Evolutionary conservation across 2,888 invertebrate species (phyloP), one percentile per base, ranked within the genome.

Genomic region (Salticus scenicus): DNA sequence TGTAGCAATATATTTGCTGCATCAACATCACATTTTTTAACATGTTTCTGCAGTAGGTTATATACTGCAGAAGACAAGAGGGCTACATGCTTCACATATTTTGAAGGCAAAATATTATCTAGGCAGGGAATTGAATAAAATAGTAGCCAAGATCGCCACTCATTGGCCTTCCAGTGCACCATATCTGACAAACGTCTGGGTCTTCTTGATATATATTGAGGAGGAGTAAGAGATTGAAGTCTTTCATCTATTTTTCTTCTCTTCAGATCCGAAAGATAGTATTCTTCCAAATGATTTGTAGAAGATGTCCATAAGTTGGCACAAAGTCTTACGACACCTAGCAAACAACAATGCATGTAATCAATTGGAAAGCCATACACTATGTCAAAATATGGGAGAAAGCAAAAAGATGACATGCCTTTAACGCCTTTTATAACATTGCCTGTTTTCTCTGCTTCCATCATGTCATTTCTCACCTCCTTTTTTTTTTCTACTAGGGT

Each of bases 91-190:
- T 64, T 64, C n/a, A 64, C n/a, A 64, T 64, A 64, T 64, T 64
- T 64, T 64, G 10, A n/a, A 64, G 64, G 64, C 27, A 24, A 24
- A 64, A 20, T n/a, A 20, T n/a, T n/a, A 20, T 64, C 27, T 10
- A 64, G 20, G 27, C n/a, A 10, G n/a, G 27, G 20, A 64, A 24
- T n/a, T 14, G 64, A 64, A n/a, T 64, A 64, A n/a, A 64, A 64
- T n/a, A 64, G n/a, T 12, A 64, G 64, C 64, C 64, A 64, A 64
- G 64, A 64, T n/a, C 64, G 64, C 64, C 64, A 64, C n/a, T 64
- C 64, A 64, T 64, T 64, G n/a, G 64, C 64, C 64, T 64, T n/a
- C 64, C 64, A 64, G 20, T 64, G 64, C 27, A 20, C 27, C 27
- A n/a, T 64, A 64, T 64, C 64, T 12, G n/a, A n/a, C n/a, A 64